A percentile compares a stretch with the other conserved stretches of the same genome.
Conservation (phyloP, 2,113 vertebrate genomes). For the Phodopus roborovskii region DNA sequence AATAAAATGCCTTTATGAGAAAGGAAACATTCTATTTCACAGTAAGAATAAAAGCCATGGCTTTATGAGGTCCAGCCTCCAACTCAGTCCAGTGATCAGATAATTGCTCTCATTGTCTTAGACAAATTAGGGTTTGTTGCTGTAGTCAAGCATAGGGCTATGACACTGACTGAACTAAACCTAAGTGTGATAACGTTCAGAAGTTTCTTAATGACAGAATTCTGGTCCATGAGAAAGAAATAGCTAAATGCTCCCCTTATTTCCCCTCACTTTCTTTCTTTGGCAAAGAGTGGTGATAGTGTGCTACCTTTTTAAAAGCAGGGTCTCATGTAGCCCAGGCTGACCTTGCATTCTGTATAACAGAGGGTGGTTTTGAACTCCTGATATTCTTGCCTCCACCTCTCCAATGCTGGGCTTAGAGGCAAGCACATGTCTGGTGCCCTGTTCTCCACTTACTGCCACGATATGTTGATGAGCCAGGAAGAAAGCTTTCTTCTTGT, state of each 20-base stretch:
- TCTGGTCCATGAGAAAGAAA: background rate
- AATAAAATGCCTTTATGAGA: constrained; percentile 33
- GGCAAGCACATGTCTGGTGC: background rate
- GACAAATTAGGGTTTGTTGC: background rate
- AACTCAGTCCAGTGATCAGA: background rate
- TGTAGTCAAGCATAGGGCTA: background rate
- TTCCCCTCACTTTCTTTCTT: constrained; percentile 2
- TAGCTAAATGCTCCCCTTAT: background rate
- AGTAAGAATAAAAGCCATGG: background rate
- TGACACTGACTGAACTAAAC: background rate
- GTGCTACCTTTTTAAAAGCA: background rate
- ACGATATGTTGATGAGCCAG: background rate
- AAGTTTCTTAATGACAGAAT: background rate
- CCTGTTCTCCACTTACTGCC: background rate
- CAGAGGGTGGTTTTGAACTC: background rate
- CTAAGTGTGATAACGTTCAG: background rate
- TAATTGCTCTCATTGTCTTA: background rate
- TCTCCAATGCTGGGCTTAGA: background rate
- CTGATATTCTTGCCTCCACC: background rate
- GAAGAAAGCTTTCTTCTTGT: background rate
- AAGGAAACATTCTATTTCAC: constrained; percentile 26
- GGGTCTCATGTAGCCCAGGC: background rate
- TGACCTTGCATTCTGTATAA: background rate
- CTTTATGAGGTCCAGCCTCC: background rate
- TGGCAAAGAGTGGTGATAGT: background rate